A percentile compares a stretch with the other conserved stretches of the same genome.
These are phyloP conservation scores for Caradrina clavipalpis DNA, from an alignment of 2,888 invertebrate genomes.

Conservation along the genomic window DNA sequence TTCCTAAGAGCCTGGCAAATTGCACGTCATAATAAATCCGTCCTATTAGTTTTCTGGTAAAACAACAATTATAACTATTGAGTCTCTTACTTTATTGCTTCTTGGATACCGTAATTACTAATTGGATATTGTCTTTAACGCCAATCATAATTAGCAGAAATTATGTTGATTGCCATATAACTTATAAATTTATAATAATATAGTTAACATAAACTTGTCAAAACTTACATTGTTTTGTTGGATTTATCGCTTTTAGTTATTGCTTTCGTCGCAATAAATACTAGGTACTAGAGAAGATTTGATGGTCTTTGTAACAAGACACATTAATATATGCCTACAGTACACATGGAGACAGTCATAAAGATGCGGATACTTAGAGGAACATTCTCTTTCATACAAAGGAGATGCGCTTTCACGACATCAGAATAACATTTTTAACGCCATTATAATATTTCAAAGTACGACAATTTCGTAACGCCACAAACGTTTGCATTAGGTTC, in stretches of 20 bases:
- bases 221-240: not conserved
- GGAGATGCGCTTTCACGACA: slow-evolving; percentile 37
- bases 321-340: too few relatives aligned
- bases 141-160: slow-evolving; percentile 37
- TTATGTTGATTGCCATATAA: slow-evolving; percentile 40
- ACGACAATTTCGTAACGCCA: slow-evolving; percentile 48
- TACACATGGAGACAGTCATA: not conserved
- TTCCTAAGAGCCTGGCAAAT: too few relatives aligned
- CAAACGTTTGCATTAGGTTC: slow-evolving; percentile 53
- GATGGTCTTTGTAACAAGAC: not conserved
- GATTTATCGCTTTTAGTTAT: slow-evolving; percentile 1
- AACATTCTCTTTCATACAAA: slow-evolving; percentile 5
- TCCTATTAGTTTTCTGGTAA: too few relatives aligned
- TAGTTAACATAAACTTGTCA: slow-evolving; percentile 11
- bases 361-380: not conserved
- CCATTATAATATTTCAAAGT: slow-evolving; percentile 60
- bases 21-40: too few relatives aligned
- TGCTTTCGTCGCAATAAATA: not conserved
- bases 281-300: not conserved
- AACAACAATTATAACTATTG: not conserved
- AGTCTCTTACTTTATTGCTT: slow-evolving; percentile 8
- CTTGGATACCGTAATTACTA: slow-evolving; percentile 11
- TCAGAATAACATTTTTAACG: slow-evolving; percentile 48
- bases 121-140: slow-evolving; percentile 41
- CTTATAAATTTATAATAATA: too few relatives aligned